These are phyloP conservation scores for Lepeophtheirus salmonis DNA, from an alignment of 1,140 invertebrate species.

Conservation along the genomic window DNA sequence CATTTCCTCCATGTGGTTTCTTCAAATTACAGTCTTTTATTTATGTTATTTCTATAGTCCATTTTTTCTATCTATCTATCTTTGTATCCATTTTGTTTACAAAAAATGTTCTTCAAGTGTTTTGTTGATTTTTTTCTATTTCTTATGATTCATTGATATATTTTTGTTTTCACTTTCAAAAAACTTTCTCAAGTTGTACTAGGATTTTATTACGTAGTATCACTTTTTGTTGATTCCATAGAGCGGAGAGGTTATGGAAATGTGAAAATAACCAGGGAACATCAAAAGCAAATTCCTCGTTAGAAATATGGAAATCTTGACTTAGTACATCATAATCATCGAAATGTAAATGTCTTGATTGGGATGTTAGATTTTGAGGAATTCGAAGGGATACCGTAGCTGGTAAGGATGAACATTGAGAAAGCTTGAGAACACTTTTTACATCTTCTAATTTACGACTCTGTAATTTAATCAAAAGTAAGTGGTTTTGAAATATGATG, in stretches of 20 bases:
- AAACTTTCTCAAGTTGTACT: background rate
- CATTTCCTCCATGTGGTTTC: too few species aligned
- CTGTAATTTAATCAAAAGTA: background rate
- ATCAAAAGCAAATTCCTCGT: background rate
- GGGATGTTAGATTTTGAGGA: background rate
- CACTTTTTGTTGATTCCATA: conserved; percentile 3
- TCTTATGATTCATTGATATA: too few species aligned
- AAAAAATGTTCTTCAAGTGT: too few species aligned
- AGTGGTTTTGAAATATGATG: background rate
- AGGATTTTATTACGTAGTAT: background rate
- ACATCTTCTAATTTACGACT: background rate
- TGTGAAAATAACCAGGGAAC: background rate
- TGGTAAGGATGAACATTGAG: background rate
- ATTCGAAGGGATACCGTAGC: background rate
- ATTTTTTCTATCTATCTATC: too few species aligned
- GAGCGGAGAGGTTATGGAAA: conserved; percentile 1
- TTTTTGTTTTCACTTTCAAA: background rate
- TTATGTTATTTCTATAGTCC: too few species aligned
- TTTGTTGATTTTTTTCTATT: too few species aligned
- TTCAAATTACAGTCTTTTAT: too few species aligned
- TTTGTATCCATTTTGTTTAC: too few species aligned
- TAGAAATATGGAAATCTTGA: background rate
- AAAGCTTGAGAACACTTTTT: background rate
- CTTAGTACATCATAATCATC: background rate
- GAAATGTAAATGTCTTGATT: background rate